These are phyloP conservation scores for Limnephilus rhombicus DNA, from an alignment of 2,888 invertebrate genomes.

Conservation along the genomic window DNA sequence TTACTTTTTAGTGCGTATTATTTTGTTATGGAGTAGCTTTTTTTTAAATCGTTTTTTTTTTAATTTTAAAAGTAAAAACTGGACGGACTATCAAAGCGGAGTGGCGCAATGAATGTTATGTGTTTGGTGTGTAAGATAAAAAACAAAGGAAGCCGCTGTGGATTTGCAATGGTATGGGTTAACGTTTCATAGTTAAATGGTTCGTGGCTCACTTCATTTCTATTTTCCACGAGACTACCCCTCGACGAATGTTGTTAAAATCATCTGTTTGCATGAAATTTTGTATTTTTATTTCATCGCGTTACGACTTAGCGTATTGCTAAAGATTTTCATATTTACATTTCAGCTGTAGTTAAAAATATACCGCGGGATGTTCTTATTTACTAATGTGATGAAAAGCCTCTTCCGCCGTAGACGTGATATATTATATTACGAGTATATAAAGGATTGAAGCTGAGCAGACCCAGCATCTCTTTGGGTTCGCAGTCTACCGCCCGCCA, in stretches of 20 bases:
- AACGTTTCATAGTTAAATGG: no score
- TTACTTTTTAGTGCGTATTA: no score
- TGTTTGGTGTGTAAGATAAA: no score
- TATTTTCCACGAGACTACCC: no score
- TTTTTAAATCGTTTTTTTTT: no score
- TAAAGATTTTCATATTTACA: constrained; percentile 23
- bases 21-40: no score
- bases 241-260: background rate
- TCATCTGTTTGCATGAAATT: background rate
- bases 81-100: no score
- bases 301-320: background rate
- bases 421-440: background rate
- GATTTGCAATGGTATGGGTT: no score
- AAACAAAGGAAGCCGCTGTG: no score
- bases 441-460: background rate
- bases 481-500: constrained; percentile 7
- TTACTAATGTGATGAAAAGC: constrained; percentile 41
- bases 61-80: no score
- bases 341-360: constrained; percentile 4
- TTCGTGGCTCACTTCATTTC: no score
- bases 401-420: background rate
- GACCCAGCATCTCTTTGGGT: background rate
- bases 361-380: constrained; percentile 15
- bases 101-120: no score
- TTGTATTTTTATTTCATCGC: background rate